Base-by-base conservation (phyloP, 2,113 vertebrate genomes). In the Pollachius pollachius region DNA sequence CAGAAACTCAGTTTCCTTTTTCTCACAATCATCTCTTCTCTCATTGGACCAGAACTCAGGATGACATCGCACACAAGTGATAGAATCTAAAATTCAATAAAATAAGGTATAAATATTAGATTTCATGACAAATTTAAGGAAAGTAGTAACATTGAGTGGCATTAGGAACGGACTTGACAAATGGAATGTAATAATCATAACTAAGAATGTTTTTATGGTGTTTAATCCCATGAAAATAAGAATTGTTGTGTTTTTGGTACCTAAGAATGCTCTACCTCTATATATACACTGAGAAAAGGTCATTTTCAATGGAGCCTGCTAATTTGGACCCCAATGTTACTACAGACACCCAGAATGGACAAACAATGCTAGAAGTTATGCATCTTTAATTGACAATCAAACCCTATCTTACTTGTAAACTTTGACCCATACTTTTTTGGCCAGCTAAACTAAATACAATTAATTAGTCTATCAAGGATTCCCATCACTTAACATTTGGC, bases 11-110 rank as follows among this genome's bases (percentile, higher is more conserved):
- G 90, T 74, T 76, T 72, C 71, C 81, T 93, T 92, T 34, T 67
- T 81, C 56, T 89, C 25, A 66, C 92, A 93, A 64, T 76, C 62
- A n/a, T 91, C 87, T 85, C 80, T 83, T 59, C 76, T 77, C 30
- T 71, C 71, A 63, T 91, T 91, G 60, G 91, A 78, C 90, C 91
- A 92, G 71, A 80, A 89, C 2, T 90, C 89, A 67, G 80, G 64
- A n/a, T 60, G 58, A 1, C 91, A 92, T 64, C 63, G 61, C n/a
- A 76, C 4, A 79, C 90, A 92, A 19, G 73, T 78, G 66, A 85
- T 54, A 30, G 90, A 86, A 81, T 92, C 90, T 92, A 75, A 3
- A 74, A 84, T 18, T 34, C 30, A 34, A 54, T 54, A 54, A 54
- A 54, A 34, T 34, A 34, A 34, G 30, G 30, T 5, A 34, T 13